A percentile compares a stretch with the other conserved stretches of the same genome.
phyloP scores from a whole-genome alignment of 1,140 invertebrate genomes.

The Tetramorium simillimum region DNA sequence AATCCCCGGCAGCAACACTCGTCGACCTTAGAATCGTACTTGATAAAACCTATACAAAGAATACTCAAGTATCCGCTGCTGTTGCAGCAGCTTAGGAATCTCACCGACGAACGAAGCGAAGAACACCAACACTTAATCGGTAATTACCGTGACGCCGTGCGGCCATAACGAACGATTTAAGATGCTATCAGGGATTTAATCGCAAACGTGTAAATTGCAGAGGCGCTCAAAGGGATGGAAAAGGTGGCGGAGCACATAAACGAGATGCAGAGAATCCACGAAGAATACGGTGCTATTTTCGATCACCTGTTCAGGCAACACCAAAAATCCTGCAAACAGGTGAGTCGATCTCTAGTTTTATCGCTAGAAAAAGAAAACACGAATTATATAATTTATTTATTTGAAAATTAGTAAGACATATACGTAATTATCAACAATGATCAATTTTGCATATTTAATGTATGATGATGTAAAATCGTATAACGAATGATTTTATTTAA shows the following conservation, averaged over 20 bases:
- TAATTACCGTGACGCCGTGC: constrained; percentile 79
- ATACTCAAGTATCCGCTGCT: constrained; percentile 99
- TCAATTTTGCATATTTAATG: not conserved
- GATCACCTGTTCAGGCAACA: constrained; percentile 98
- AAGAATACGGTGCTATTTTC: constrained; percentile 99
- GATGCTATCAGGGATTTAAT: not conserved
- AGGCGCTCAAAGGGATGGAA: constrained; percentile 98
- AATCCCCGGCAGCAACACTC: constrained; percentile 98
- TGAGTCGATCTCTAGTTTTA: constrained; percentile 68
- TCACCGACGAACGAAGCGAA: constrained; percentile 96
- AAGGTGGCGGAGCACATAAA: constrained; percentile 99
- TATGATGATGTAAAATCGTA: too few species aligned
- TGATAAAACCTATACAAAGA: constrained; percentile 99
- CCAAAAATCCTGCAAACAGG: constrained; percentile 97
- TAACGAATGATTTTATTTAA: not conserved
- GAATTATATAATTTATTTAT: not conserved
- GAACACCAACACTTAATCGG: constrained; percentile 97
- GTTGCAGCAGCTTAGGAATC: constrained; percentile 96
- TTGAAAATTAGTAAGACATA: not conserved
- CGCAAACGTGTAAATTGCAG: constrained; percentile 84
- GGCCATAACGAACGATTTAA: not conserved
- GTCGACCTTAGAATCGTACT: constrained; percentile 98
- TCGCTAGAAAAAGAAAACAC: not conserved
- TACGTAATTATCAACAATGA: not conserved
- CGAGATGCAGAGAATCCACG: constrained; percentile 99